Base-by-base conservation (phyloP, 2,797 vertebrate species). In the Paratrypauchen microcephalus region DNA sequence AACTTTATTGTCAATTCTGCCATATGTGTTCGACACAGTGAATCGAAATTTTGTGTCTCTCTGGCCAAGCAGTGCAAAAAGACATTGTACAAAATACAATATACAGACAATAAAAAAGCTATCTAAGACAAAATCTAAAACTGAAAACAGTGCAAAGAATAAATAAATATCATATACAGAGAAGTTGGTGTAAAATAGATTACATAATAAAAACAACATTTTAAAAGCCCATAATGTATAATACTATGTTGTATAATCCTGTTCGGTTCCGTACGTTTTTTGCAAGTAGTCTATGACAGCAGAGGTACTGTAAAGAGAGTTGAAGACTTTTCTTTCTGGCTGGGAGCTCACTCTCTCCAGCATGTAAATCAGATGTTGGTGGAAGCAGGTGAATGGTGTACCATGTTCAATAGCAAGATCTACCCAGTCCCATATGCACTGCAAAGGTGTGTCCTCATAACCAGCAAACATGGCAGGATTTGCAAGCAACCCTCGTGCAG, bases 341-440 rank as follows among this genome's bases (percentile, higher is more conserved):
- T 95, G 97, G 69, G 98, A 98, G 78, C 93, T 97, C 77, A 99
- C 93, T 45, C 92, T 95, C 86, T 99, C 98, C 90, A 99, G 91
- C 98, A 99, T 99, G 91, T 98, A 98, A 82, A 97, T 98, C 56
- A 99, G 94, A 86, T 99, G 98, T 57, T 98, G 97, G 87, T 99
- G 98, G 82, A 99, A 98, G 86, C 96, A 98, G 0, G 94, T 95
- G 81, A 96, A 99, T 3, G 96, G 95, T 61, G 96, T 98, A 69
- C 98, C 97, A 0, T 96, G 96, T 69, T 96, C 94, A 66, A 96
- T 76, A 64, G 98, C 91, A 58, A 96, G 92, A 80, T 98, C 94
- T 91, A 98, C 93, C 98, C 97, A 99, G 91, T 99, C 96, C 95
- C 95, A 95, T 84, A 99, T 84, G 76, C 98, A 99, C 84, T 94